Base-by-base conservation (phyloP, 1,140 invertebrate genomes). In the Oppia nitens region DNA sequence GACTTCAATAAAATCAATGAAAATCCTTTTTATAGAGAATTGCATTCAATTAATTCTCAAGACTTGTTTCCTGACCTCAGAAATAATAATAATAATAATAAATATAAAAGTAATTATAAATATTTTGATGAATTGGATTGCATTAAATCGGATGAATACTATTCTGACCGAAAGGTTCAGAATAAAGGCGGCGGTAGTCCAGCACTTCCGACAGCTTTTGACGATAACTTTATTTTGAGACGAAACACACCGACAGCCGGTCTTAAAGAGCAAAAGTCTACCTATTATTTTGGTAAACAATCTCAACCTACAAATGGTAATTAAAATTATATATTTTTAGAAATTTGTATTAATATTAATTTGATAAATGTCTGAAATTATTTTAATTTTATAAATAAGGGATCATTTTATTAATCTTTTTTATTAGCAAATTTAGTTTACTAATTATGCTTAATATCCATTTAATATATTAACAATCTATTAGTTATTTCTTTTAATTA, bases 201-300 rank as follows among this genome's bases (percentile, higher is more conserved):
- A 17, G 32, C 32, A 9, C 32, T 40, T 40, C 32, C 32, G 17
- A 6, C 32, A 40, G 32, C 32, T 40, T 60, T 61, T 52, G 61
- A 62, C 61, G 60, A 62, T 14, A 62, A 62, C 32, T 62, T 62
- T 28, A 62, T 62, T 12, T 45, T 62, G 17, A 62, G 55, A 60
- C 29, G 61, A 23, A 27, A 21, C 3, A 60, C 58, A 47, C 61
- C 61, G 40, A 62, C 55, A 20, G 61, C 61, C 2, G 61, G 61
- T 2, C 45, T 62, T 24, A 57, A 9, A 11, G 59, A 91, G 77
- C 45, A 92, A 89, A 17, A 85, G 91, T 75, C 90, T 89, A 71
- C 92, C 87, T 73, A 92, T 85, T 66, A 87, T 76, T 76, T 92
- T 87, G 59, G 86, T 90, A 73, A 93, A 93, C 60, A 92, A 74